phyloP scores from a whole-genome alignment of 2,797 vertebrate genomes.

The Xenops minutus region DNA sequence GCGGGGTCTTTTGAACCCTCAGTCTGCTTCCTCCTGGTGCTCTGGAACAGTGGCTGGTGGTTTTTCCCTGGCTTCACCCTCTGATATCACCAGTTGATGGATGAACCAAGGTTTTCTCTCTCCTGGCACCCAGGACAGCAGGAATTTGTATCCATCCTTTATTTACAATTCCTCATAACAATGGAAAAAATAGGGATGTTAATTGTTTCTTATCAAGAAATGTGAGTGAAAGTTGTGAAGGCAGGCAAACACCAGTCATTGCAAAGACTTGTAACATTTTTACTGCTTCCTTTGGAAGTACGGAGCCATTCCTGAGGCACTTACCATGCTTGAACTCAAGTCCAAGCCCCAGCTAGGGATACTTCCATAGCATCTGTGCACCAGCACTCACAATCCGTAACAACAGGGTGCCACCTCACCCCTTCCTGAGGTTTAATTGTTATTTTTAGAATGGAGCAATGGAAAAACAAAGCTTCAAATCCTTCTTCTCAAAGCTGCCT shows the following conservation, averaged over 20 bases:
- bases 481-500: neutral
- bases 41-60: neutral
- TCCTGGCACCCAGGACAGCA: neutral
- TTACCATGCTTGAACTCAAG: neutral
- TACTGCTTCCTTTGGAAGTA: neutral
- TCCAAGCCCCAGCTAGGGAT: neutral
- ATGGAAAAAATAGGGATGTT: neutral
- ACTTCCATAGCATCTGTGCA: neutral
- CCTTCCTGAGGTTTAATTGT: neutral
- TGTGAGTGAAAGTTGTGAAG: neutral
- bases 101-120: neutral
- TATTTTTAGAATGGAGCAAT: neutral
- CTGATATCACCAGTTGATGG: neutral
- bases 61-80: neutral
- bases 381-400: neutral
- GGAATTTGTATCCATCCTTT: neutral
- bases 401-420: neutral
- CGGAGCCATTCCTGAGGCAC: neutral
- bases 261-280: neutral
- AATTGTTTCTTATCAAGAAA: neutral
- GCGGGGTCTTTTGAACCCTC: neutral
- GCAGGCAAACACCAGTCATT: neutral
- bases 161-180: neutral
- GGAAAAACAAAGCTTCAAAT: neutral
- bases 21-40: neutral